Conservation (phyloP, 2,888 invertebrate species). For the Epirrhoe tristata region DNA sequence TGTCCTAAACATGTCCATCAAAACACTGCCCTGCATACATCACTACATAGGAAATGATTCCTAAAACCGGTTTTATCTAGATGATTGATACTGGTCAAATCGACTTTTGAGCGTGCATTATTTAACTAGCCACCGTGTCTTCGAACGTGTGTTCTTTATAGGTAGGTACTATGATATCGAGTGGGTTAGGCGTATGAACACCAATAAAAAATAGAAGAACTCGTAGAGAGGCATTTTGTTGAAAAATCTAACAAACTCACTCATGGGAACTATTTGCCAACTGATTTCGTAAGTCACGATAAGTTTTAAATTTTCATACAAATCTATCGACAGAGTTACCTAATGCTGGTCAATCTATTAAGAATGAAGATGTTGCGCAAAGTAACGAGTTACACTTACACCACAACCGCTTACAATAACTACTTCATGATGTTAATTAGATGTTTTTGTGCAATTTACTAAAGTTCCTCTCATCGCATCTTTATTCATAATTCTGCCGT, state of each 20-base stretch:
- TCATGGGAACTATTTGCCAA: too few relatives aligned
- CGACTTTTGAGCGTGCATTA: not conserved
- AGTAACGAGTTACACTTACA: too few relatives aligned
- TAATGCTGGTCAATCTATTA: too few relatives aligned
- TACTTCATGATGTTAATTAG: not conserved
- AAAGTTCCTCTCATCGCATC: not conserved
- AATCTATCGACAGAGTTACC: too few relatives aligned
- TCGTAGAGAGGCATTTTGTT: too few relatives aligned
- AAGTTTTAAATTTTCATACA: too few relatives aligned
- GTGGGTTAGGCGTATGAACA: too few relatives aligned
- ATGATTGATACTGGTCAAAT: constrained; percentile 4
- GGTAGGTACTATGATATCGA: too few relatives aligned
- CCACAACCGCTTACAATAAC: not conserved
- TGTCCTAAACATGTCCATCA: not conserved
- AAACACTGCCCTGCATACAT: constrained; percentile 4
- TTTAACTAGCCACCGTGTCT: not conserved
- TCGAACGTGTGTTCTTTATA: not conserved
- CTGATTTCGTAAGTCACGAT: too few relatives aligned
- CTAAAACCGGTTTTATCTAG: constrained; percentile 15
- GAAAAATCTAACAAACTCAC: too few relatives aligned
- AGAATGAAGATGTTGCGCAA: too few relatives aligned
- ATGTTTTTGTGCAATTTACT: not conserved
- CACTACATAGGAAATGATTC: constrained; percentile 20
- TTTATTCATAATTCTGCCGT: constrained; percentile 13
- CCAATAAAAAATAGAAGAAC: too few relatives aligned